phyloP scores from a whole-genome alignment of 2,113 vertebrate species.

The Pantherophis guttatus region DNA sequence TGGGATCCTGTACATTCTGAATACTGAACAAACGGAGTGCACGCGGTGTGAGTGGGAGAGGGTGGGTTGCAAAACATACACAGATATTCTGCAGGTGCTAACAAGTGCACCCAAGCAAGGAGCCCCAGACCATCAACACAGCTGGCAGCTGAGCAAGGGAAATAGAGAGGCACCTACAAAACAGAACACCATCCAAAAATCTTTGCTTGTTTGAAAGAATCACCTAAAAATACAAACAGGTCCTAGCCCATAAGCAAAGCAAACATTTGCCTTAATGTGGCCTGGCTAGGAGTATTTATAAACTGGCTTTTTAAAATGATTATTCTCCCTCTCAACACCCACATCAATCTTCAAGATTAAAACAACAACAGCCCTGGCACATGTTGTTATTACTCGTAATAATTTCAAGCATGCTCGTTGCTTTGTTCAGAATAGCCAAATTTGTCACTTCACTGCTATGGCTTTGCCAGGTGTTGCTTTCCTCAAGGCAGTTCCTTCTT shows the following conservation, averaged over 20 bases:
- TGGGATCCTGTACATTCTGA: conserved; percentile 38
- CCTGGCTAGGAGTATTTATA: not conserved
- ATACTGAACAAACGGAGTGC: conserved; percentile 50
- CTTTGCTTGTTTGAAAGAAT: conserved; percentile 39
- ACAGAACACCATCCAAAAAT: conserved; percentile 48
- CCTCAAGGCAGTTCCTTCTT: not conserved
- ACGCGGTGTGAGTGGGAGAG: not conserved
- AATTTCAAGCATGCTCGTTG: not conserved
- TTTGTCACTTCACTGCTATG: not conserved
- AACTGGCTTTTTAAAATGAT: not conserved
- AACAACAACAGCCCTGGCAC: not conserved
- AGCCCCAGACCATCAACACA: conserved; percentile 40
- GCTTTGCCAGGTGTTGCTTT: not conserved
- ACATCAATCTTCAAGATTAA: not conserved
- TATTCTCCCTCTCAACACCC: conserved; percentile 11
- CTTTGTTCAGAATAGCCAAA: not conserved
- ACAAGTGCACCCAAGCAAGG: conserved; percentile 51
- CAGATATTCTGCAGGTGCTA: conserved; percentile 53
- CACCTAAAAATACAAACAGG: conserved; percentile 6
- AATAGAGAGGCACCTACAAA: conserved; percentile 27
- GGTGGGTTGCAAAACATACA: not conserved
- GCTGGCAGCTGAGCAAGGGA: conserved; percentile 16
- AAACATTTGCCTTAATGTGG: conserved; percentile 20
- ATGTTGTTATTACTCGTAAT: not conserved
- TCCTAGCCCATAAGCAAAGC: conserved; percentile 13